phyloP scores from a whole-genome alignment of 2,113 vertebrate species.

The Oxyura jamaicensis region DNA sequence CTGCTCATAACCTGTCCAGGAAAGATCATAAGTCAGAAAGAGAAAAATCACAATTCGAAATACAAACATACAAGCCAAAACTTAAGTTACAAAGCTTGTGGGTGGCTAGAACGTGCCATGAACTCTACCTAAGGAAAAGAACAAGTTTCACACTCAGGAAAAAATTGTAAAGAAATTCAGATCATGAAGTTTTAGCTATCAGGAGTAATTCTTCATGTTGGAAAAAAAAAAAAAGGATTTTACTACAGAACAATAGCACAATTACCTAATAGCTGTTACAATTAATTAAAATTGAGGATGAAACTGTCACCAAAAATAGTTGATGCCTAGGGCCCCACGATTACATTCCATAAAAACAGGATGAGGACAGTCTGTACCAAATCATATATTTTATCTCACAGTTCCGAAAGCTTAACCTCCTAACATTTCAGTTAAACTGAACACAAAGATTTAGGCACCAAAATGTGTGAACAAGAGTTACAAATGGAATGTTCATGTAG shows the following conservation, averaged over 20 bases:
- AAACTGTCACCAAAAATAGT: neutral
- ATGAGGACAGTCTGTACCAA: neutral
- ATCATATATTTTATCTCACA: neutral
- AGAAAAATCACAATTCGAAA: conserved; percentile 1
- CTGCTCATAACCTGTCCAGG: neutral
- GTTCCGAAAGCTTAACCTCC: neutral
- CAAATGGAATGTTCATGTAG: neutral
- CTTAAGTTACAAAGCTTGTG: neutral
- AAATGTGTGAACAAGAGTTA: neutral
- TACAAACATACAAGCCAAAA: neutral
- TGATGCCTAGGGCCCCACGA: neutral
- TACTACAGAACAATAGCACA: neutral
- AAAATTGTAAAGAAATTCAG: neutral
- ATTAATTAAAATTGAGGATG: neutral
- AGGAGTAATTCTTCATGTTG: neutral
- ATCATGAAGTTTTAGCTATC: neutral
- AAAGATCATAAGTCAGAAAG: neutral
- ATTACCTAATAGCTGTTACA: neutral
- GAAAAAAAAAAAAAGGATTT: neutral
- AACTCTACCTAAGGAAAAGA: neutral
- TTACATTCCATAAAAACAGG: neutral
- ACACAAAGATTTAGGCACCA: neutral
- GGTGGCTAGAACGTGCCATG: neutral
- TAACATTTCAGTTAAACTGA: neutral
- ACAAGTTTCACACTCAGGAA: neutral